A percentile compares a stretch with the other conserved stretches of the same genome.
Conservation (phyloP, 2,113 vertebrate species). For the Scartelaos histophorus region DNA sequence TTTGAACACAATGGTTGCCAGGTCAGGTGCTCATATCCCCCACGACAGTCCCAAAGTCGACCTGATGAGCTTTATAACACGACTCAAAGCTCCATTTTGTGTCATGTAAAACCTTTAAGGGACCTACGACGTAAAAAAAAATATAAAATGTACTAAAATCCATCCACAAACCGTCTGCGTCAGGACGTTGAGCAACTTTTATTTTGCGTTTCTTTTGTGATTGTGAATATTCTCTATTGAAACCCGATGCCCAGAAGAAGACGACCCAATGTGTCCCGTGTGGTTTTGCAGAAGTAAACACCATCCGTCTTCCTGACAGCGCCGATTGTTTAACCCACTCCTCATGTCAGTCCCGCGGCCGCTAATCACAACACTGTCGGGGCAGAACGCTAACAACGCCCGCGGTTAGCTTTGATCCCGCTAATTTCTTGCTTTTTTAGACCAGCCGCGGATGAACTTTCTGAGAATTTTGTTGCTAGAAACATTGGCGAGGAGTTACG, state of each 20-base stretch:
- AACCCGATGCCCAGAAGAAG: conserved; percentile 62
- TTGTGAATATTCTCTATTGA: conserved; percentile 45
- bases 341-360: conserved; percentile 54
- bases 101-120: no score
- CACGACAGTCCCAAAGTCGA: no score
- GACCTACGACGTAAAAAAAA: no score
- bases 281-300: conserved; percentile 60
- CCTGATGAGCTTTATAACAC: no score
- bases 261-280: conserved; percentile 52
- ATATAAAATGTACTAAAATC: no score
- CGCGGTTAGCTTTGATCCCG: conserved; percentile 62
- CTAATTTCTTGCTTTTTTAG: conserved; percentile 39
- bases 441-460: conserved; percentile 25
- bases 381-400: conserved; percentile 44
- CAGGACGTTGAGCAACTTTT: background rate
- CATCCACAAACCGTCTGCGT: no score
- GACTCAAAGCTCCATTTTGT: no score
- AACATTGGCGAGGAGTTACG: conserved; percentile 30
- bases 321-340: conserved; percentile 59
- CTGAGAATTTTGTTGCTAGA: conserved; percentile 33
- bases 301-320: conserved; percentile 65
- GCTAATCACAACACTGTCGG: conserved; percentile 54
- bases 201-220: background rate
- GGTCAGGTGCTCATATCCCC: no score
- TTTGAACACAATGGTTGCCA: no score